Evolutionary conservation across 2,797 vertebrate genomes (phyloP), one percentile per base, ranked within the genome.

Genomic region (Myotis findleyi): DNA sequence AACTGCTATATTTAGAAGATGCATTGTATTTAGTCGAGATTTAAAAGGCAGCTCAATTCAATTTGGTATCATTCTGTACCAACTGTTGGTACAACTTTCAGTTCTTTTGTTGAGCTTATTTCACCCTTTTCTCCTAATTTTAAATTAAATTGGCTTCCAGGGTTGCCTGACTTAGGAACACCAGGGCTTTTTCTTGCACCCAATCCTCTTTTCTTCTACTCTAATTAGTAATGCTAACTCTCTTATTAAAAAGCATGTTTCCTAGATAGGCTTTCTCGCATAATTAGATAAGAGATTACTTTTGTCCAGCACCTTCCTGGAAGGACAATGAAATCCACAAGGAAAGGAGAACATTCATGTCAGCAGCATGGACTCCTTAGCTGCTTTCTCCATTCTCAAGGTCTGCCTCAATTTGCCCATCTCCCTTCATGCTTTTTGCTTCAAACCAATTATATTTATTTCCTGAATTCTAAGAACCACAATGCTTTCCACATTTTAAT

Each of bases 211-310:
- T 77, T 82, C 57, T 33, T 18, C 55, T 66, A 38, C 76, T 88
- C 84, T 80, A 89, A 92, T 89, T 84, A 62, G 30, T 89, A 87
- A 95, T 69, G 33, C 75, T 47, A 76, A 92, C 64, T 95, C 75
- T 57, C 72, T 94, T 92, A 68, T 89, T 55, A 53, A 76, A 73
- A 68, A 85, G 68, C 64, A 21, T 25, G 33, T 71, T 94, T 89
- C 71, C 55, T 87, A 47, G 25, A 6, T 55, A 75, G 53, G 23
- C 59, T 59, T 91, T 85, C 80, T 95, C 25, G 55, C 36, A 49
- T 94, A 96, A 81, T 81, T 94, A 91, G 33, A 87, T 71, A 59
- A 87, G 72, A 91, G 91, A 85, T 87, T 49, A 64, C 72, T 62
- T 95, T 59, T 93, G 80, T 73, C 55, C 30, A 33, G 36, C 16